Evolutionary conservation across 2,797 vertebrate genomes (phyloP).

Genomic region (Smutsia gigantea): DNA sequence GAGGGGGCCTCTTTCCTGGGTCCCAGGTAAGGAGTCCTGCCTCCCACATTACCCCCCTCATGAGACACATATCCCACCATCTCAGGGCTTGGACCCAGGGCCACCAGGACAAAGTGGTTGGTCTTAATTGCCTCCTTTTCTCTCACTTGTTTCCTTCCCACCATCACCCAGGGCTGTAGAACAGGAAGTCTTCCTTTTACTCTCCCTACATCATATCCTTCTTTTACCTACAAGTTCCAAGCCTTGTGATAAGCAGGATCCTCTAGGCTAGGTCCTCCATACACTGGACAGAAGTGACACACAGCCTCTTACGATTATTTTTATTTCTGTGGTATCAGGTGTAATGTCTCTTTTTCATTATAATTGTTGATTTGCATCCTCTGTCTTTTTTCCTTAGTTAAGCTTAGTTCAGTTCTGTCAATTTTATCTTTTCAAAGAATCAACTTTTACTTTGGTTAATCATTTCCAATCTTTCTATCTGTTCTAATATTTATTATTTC

Average conservation of each 20-base stretch:
- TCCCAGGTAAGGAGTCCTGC: not conserved
- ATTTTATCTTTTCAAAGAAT: not conserved
- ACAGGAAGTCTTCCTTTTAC: not conserved
- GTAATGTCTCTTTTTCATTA: not conserved
- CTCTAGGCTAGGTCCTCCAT: not conserved
- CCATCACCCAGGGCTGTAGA: not conserved
- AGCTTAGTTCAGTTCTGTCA: not conserved
- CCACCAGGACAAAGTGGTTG: not conserved
- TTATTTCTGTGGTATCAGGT: not conserved
- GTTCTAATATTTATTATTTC: not conserved
- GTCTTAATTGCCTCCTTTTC: not conserved
- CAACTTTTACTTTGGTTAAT: not conserved
- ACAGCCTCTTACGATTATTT: not conserved
- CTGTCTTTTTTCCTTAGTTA: not conserved
- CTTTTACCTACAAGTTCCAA: not conserved
- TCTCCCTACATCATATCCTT: not conserved
- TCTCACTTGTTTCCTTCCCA: not conserved
- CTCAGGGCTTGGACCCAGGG: not conserved
- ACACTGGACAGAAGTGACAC: not conserved
- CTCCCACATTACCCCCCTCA: not conserved
- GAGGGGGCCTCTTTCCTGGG: not conserved
- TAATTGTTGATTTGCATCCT: not conserved
- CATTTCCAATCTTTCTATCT: not conserved
- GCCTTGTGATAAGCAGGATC: not conserved
- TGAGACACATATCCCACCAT: not conserved